Evolutionary conservation across 2,888 invertebrate genomes (phyloP).

Genomic region (Hydrotaea diabolus): DNA sequence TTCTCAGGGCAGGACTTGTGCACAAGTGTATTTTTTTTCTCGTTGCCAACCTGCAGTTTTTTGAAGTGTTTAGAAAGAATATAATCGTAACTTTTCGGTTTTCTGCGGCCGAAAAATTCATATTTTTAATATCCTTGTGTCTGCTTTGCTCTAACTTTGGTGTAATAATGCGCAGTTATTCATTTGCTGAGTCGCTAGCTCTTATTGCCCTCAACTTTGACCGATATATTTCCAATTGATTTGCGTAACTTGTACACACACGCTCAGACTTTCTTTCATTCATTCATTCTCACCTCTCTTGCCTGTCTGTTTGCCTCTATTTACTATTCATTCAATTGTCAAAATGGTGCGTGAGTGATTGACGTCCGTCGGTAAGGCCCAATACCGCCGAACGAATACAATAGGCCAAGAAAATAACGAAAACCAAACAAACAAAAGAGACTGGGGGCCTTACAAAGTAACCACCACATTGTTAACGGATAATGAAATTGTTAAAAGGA

Average conservation of each 20-base stretch:
- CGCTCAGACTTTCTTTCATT: too few relatives aligned
- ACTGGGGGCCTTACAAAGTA: slow-evolving; percentile 20
- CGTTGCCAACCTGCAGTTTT: too few relatives aligned
- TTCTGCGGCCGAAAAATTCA: neutral
- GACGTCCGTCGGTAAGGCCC: slow-evolving; percentile 58
- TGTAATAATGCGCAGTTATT: too few relatives aligned
- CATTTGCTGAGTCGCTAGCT: too few relatives aligned
- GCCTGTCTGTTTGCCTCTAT: neutral
- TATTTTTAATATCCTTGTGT: neutral
- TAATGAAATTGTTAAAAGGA: slow-evolving; percentile 64
- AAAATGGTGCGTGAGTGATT: slow-evolving; percentile 69
- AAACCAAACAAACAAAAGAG: slow-evolving; percentile 8
- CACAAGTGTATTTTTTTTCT: too few relatives aligned
- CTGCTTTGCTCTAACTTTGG: too few relatives aligned
- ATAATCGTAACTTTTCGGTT: slow-evolving; percentile 22
- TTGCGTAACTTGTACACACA: neutral
- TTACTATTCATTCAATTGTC: slow-evolving; percentile 66
- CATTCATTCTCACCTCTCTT: slow-evolving; percentile 6
- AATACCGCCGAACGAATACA: slow-evolving; percentile 56
- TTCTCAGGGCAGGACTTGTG: too few relatives aligned
- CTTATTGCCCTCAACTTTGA: too few relatives aligned
- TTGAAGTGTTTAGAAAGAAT: too few relatives aligned
- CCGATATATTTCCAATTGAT: slow-evolving; percentile 1
- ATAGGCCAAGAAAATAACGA: slow-evolving; percentile 36
- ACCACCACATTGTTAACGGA: slow-evolving; percentile 62